These are phyloP conservation scores for Chrysina gloriosa DNA, from an alignment of 2,888 invertebrate species.

Conservation along the genomic window DNA sequence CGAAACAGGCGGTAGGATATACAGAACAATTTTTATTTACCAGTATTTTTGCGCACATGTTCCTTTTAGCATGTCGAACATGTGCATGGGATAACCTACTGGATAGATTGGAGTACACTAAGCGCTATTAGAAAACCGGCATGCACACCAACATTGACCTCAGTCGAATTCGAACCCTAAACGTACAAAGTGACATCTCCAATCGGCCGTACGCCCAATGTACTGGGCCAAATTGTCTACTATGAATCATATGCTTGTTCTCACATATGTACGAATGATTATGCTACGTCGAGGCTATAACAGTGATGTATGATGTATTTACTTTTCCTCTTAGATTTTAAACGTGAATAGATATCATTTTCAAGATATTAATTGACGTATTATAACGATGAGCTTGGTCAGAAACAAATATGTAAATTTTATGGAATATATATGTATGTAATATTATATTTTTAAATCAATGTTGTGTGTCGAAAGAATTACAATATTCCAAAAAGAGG, in stretches of 20 bases:
- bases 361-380: too few relatives aligned
- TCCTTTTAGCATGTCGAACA: slow-evolving; percentile 16
- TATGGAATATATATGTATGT: too few relatives aligned
- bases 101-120: slow-evolving; percentile 1
- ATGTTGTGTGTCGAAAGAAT: too few relatives aligned
- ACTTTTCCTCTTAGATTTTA: too few relatives aligned
- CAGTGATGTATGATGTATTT: too few relatives aligned
- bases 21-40: slow-evolving; percentile 51
- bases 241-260: background rate
- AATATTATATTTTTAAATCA: too few relatives aligned
- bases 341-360: too few relatives aligned
- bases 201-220: background rate
- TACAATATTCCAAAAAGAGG: too few relatives aligned
- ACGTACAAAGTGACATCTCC: slow-evolving; percentile 16
- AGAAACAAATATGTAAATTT: too few relatives aligned
- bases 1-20: slow-evolving; percentile 52
- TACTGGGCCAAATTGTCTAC: background rate
- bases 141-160: slow-evolving; percentile 5
- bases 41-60: slow-evolving; percentile 53
- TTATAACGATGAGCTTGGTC: too few relatives aligned
- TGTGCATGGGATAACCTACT: slow-evolving; percentile 39
- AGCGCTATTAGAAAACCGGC: slow-evolving; percentile 1
- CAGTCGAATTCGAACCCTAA: slow-evolving; percentile 6
- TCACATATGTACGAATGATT: background rate
- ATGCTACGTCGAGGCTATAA: background rate